Conservation (phyloP, 2,113 vertebrate genomes). For the Ailuropoda melanoleuca region DNA sequence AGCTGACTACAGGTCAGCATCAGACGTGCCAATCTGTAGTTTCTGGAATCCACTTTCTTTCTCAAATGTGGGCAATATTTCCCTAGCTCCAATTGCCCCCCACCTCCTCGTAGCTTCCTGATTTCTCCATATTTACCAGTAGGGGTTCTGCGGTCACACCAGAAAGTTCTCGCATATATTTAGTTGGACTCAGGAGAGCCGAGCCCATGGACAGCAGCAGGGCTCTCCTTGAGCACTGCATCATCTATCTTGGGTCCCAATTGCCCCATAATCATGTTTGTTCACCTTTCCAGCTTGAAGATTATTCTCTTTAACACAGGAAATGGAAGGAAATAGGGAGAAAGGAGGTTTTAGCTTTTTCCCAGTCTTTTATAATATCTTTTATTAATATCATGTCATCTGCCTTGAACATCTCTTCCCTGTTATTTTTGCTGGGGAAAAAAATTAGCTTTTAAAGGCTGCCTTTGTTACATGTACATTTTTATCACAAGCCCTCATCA, state of each 20-base stretch:
- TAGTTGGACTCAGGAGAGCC: background rate
- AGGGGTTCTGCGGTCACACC: background rate
- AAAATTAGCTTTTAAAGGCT: slow-evolving; percentile 11
- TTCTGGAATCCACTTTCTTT: background rate
- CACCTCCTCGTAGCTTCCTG: background rate
- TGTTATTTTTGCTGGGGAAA: slow-evolving; percentile 43
- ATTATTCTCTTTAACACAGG: background rate
- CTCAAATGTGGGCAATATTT: background rate
- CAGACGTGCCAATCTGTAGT: background rate
- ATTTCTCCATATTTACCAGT: background rate
- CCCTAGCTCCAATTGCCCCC: background rate
- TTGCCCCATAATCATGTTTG: background rate
- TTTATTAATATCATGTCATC: background rate
- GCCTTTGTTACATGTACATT: background rate
- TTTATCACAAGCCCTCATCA: background rate
- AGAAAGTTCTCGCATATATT: background rate
- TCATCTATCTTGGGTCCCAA: background rate
- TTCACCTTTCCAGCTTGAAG: background rate
- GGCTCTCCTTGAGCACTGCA: no score
- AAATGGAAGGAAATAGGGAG: background rate
- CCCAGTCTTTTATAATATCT: slow-evolving; percentile 24
- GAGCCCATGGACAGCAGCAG: background rate
- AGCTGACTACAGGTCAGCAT: background rate
- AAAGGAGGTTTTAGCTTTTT: background rate
- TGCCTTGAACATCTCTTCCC: background rate